A percentile compares a stretch with the other conserved stretches of the same genome.
Evolutionary conservation across 2,113 vertebrate species (phyloP).

Genomic region (Kobus ellipsiprymnus): DNA sequence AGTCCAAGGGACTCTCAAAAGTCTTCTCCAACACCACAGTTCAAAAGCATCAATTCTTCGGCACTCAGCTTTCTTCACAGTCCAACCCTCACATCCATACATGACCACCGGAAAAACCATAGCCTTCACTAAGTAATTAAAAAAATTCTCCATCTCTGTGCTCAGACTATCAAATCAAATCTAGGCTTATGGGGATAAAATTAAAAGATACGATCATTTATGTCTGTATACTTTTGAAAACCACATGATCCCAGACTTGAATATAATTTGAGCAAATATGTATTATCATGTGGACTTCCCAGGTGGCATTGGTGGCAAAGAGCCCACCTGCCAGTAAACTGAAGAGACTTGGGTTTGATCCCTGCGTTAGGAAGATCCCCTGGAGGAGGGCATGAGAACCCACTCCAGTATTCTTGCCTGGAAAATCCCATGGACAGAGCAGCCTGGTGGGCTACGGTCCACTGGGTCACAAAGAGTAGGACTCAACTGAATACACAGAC

Average conservation of each 20-base stretch:
- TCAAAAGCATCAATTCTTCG: too few species aligned
- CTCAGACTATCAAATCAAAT: not conserved
- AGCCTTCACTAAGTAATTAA: not conserved
- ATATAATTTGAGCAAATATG: not conserved
- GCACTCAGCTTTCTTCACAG: too few species aligned
- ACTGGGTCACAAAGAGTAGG: not conserved
- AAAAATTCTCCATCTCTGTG: not conserved
- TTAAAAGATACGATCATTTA: not conserved
- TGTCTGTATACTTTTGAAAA: not conserved
- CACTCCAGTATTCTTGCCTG: not conserved
- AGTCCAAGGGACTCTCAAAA: too few species aligned
- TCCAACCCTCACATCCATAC: too few species aligned
- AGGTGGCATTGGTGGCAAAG: not conserved
- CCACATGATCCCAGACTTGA: not conserved
- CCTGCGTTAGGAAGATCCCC: not conserved
- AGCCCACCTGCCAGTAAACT: not conserved
- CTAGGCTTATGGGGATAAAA: not conserved
- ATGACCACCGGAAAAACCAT: too few species aligned
- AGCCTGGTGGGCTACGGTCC: not conserved
- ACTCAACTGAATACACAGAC: not conserved
- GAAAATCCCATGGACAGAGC: not conserved
- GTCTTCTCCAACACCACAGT: too few species aligned
- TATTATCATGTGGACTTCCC: not conserved
- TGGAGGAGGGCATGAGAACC: not conserved
- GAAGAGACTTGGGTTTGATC: not conserved